Conservation (phyloP, 2,797 vertebrate species). For the Dallia pectoralis region DNA sequence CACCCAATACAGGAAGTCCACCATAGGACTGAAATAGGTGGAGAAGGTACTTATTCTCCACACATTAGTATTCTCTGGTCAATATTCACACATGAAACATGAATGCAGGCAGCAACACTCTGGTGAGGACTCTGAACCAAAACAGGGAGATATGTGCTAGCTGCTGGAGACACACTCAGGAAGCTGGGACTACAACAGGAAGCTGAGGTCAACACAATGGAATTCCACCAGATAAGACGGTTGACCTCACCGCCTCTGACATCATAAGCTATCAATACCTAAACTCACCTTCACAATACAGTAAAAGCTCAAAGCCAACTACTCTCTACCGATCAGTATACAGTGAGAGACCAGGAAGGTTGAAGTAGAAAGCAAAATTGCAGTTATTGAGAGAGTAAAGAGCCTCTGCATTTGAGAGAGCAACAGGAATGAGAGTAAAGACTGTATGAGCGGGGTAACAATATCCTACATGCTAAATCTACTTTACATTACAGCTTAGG, state of each 20-base stretch:
- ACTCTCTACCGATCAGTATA: neutral
- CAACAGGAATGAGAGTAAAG: neutral
- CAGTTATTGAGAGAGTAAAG: neutral
- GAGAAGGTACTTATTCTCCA: neutral
- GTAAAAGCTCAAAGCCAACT: neutral
- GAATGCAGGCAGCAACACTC: neutral
- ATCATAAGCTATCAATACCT: neutral
- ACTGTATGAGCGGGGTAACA: neutral
- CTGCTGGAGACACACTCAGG: slow-evolving; percentile 58
- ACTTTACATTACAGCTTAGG: no score
- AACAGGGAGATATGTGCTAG: slow-evolving; percentile 25
- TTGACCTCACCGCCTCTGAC: slow-evolving; percentile 35
- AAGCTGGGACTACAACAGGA: slow-evolving; percentile 73
- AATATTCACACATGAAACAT: neutral
- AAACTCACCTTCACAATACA: neutral
- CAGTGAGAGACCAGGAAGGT: neutral
- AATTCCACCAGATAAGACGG: slow-evolving; percentile 62
- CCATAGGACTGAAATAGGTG: neutral
- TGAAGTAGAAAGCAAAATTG: neutral
- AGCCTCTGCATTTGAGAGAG: neutral
- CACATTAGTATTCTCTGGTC: neutral
- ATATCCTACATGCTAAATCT: no score
- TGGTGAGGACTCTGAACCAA: slow-evolving; percentile 12
- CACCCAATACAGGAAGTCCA: neutral
- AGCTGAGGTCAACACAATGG: slow-evolving; percentile 66